Percentiles rank a stretch among this genome's conserved stretches.
phyloP scores from a whole-genome alignment of 1,140 invertebrate species.

The Oryzaephilus surinamensis region DNA sequence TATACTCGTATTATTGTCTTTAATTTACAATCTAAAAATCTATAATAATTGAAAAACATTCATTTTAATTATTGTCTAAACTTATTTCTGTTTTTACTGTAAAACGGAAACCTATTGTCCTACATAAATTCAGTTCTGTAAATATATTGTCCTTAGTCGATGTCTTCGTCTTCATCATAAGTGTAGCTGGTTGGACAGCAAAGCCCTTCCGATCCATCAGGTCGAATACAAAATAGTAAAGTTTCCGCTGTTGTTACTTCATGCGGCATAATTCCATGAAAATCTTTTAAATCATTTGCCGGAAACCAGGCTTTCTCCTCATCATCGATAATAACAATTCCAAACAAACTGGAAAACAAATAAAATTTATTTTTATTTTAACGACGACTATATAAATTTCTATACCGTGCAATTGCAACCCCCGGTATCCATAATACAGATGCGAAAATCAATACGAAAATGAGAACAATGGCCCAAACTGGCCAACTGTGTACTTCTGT shows the following conservation, averaged over 20 bases:
- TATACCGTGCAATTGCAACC: conserved; percentile 68
- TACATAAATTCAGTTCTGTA: background rate
- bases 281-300: conserved; percentile 75
- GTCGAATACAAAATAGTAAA: conserved; percentile 70
- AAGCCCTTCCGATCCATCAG: conserved; percentile 70
- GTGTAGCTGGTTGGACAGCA: conserved; percentile 65
- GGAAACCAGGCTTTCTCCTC: conserved; percentile 89
- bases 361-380: background rate
- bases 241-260: conserved; percentile 69
- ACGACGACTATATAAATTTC: conserved; percentile 4
- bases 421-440: conserved; percentile 82
- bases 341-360: conserved; percentile 49
- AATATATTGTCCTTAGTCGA: conserved; percentile 1
- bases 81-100: background rate
- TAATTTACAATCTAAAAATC: background rate
- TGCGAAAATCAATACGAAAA: conserved; percentile 60
- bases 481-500: conserved; percentile 73
- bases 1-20: background rate
- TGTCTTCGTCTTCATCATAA: conserved; percentile 48
- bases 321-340: conserved; percentile 73
- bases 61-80: conserved; percentile 5
- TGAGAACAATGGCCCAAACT: conserved; percentile 62
- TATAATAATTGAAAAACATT: no score
- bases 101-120: background rate
- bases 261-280: conserved; percentile 72